Evolutionary conservation across 2,113 vertebrate genomes (phyloP).

Genomic region (Candoia aspera): DNA sequence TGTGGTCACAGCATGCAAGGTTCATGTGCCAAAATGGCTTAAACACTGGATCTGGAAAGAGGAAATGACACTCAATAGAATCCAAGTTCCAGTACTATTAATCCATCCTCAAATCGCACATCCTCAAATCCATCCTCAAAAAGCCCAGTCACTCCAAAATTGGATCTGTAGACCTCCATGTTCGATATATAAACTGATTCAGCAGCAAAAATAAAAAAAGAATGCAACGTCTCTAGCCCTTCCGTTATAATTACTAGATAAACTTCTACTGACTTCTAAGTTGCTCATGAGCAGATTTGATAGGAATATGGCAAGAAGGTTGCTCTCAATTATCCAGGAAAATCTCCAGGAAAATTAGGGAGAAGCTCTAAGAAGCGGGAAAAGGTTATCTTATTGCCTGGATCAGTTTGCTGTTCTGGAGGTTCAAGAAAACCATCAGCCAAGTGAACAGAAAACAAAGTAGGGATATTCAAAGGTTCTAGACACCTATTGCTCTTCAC

Average conservation of each 20-base stretch:
- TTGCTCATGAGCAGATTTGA: no score
- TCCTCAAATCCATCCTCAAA: no score
- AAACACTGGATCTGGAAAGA: neutral
- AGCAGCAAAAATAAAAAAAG: no score
- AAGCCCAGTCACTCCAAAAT: neutral
- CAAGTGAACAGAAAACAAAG: conserved; percentile 38
- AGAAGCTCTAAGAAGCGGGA: neutral
- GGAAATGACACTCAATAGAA: neutral
- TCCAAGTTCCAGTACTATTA: neutral
- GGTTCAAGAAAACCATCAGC: neutral
- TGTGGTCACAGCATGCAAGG: neutral
- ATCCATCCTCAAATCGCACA: neutral
- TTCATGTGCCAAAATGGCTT: neutral
- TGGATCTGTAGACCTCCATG: no score
- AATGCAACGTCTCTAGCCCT: no score
- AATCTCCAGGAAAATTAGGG: neutral
- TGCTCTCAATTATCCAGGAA: neutral
- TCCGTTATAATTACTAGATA: no score
- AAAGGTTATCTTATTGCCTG: neutral
- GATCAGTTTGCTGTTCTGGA: neutral
- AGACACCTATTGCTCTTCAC: no score
- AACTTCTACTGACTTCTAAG: no score
- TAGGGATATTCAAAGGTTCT: no score
- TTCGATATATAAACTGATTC: no score
- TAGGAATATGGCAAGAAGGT: neutral